Base-by-base conservation (phyloP, 2,888 invertebrate genomes). In the Cheilosia variabilis region DNA sequence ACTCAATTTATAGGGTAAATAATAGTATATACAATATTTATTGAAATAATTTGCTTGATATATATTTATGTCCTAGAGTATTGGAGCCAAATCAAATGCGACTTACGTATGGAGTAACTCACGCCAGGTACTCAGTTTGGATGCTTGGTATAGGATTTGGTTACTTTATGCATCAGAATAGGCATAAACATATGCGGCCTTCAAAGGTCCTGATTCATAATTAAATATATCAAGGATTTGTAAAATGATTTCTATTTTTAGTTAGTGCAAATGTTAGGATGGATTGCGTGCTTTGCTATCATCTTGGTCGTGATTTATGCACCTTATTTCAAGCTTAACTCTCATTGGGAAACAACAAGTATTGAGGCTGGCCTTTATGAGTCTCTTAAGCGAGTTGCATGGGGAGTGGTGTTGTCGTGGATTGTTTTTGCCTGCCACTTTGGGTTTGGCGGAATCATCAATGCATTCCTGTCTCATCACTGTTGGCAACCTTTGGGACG, bases 341-440 rank as follows among this genome's bases (percentile, higher is more conserved):
- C 90, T 0, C 88, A 89, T 24, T 89, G 88, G 1, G 88, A 88
- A 0, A 53, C 89, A 0, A 89, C 90, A 0, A 62, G 89, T 4
- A 66, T 90, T 22, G 91, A 92, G 81, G 90, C 90, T 55, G 92
- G 92, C 15, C 62, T 92, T 45, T 92, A 89, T 77, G 91, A 91
- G 87, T 89, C 91, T 2, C 81, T 91, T 0, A 90, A 89, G 79
- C 90, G 92, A 37, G 88, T 88, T 31, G 84, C 90, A 2, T 92
- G 92, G 92, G 89, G 90, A 13, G 17, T 90, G 1, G 73, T 89
- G 34, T 89, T 92, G 37, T 90, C 89, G 1, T 91, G 92, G 91
- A 90, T 92, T 45, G 90, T 92, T 17, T 92, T 92, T 90, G 90
- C 92, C 34, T 92, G 92, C 50, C 90, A 91, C 73, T 91, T 91